Evolutionary conservation across 2,797 vertebrate species (phyloP), one percentile per base, ranked within the genome.

Genomic region (Acanthiza pusilla): DNA sequence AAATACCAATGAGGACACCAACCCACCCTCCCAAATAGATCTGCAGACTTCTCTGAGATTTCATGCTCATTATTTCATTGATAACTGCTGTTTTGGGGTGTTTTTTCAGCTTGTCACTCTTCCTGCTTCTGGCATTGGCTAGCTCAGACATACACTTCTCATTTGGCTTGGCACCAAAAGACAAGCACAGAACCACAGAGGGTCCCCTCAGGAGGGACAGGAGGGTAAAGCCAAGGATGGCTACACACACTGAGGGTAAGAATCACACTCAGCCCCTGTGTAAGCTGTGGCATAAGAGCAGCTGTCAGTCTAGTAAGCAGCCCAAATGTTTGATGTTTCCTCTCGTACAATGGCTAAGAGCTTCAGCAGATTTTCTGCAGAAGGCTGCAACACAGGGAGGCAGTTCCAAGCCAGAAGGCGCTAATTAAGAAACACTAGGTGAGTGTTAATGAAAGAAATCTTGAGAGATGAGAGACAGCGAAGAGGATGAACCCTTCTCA

Each of bases 351-450:
- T 2, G 42, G n/a, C 10, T 27, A 47, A 58, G 50, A 92, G n/a
- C 11, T 89, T 73, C 27, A 63, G 43, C 4, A 30, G n/a, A 82
- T 85, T 89, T 89, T 45, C 36, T 91, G 38, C 60, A 57, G 50
- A 72, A 92, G 47, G 60, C 23, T 88, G 63, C 29, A 82, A 70
- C 58, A 80, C 58, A 76, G 43, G 60, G 55, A 73, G 55, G 53
- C 70, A 92, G 62, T 43, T 88, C 27, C 74, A 68, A 75, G 34
- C 11, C 70, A 81, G 74, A 82, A 93, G 10, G 48, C 2, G 7
- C 34, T 93, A 94, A 94, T 92, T 89, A 91, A 85, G 87, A 82
- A 93, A 79, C 51, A 53, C 26, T 23, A 66, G 60, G 84, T 85
- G 60, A 95, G 22, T 32, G 60, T 82, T 89, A 91, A 75, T 73